Evolutionary conservation across 2,113 vertebrate species (phyloP).

Genomic region (Cathartes aura): DNA sequence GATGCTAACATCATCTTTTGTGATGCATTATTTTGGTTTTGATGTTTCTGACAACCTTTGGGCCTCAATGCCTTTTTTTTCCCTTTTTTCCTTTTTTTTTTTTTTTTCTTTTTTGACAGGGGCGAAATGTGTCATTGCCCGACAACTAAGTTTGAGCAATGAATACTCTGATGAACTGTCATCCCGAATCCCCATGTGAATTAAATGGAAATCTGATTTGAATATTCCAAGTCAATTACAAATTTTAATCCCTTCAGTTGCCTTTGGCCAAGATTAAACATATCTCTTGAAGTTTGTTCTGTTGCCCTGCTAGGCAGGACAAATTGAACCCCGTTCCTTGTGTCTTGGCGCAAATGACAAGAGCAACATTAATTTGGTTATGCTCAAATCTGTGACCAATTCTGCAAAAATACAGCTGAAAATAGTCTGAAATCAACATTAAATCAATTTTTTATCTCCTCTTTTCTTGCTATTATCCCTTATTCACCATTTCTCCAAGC

Average conservation of each 20-base stretch:
- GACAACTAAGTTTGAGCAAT: background rate
- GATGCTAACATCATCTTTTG: background rate
- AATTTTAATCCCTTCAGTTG: background rate
- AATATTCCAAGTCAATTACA: background rate
- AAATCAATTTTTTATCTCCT: background rate
- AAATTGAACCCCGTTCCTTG: background rate
- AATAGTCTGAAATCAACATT: background rate
- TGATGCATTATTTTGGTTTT: slow-evolving; percentile 20
- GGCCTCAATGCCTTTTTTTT: background rate
- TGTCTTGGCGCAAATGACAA: background rate
- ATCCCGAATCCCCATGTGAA: slow-evolving; percentile 29
- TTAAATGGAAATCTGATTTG: slow-evolving; percentile 28
- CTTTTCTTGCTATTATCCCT: background rate
- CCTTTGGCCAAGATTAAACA: background rate
- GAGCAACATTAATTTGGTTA: background rate
- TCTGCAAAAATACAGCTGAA: background rate
- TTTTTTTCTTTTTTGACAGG: background rate
- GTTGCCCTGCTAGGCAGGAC: background rate
- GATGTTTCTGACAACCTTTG: slow-evolving; percentile 8
- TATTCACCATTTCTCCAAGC: background rate
- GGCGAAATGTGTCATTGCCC: background rate
- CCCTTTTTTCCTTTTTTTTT: background rate
- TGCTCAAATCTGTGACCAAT: background rate
- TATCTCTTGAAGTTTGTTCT: background rate
- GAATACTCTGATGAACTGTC: background rate